Evolutionary conservation across 2,113 vertebrate genomes (phyloP).

Genomic region (Amia ocellicauda): DNA sequence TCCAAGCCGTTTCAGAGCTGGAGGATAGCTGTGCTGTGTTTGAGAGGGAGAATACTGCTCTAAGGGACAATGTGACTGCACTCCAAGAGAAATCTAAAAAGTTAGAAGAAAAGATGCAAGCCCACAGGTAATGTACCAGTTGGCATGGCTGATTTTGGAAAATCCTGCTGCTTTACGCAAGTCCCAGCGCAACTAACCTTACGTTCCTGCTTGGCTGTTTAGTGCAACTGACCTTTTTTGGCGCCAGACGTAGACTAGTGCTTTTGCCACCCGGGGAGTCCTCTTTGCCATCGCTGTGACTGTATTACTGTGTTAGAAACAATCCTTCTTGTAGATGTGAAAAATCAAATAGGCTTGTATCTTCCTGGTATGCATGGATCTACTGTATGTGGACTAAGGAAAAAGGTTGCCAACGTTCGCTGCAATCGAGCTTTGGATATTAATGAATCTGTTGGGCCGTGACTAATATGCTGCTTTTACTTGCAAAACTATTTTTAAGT

Average conservation of each 20-base stretch:
- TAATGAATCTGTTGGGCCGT: no score
- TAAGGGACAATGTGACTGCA: conserved; percentile 52
- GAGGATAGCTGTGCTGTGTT: conserved; percentile 31
- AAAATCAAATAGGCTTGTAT: conserved; percentile 12
- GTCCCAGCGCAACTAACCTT: conserved; percentile 20
- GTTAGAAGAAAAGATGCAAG: conserved; percentile 67
- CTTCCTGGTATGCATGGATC: conserved; percentile 1
- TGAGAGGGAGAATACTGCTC: conserved; percentile 52
- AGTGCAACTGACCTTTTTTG: not conserved
- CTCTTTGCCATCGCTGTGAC: conserved; percentile 6
- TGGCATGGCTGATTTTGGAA: conserved; percentile 21
- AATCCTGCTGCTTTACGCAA: conserved; percentile 14
- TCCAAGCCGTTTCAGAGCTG: conserved; percentile 29
- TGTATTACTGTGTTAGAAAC: not conserved
- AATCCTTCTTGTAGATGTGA: conserved; percentile 11
- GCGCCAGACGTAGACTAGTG: not conserved
- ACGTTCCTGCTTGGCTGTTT: conserved; percentile 32
- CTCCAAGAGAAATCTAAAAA: conserved; percentile 66
- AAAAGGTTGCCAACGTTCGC: no score
- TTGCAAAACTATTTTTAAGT: no score
- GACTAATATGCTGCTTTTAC: no score
- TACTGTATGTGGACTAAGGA: not conserved
- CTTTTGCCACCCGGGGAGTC: not conserved
- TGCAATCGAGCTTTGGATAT: no score
- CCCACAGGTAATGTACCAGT: conserved; percentile 78